Base-by-base conservation (phyloP, 1,140 invertebrate species). In the Pentalonia nigronervosa region DNA sequence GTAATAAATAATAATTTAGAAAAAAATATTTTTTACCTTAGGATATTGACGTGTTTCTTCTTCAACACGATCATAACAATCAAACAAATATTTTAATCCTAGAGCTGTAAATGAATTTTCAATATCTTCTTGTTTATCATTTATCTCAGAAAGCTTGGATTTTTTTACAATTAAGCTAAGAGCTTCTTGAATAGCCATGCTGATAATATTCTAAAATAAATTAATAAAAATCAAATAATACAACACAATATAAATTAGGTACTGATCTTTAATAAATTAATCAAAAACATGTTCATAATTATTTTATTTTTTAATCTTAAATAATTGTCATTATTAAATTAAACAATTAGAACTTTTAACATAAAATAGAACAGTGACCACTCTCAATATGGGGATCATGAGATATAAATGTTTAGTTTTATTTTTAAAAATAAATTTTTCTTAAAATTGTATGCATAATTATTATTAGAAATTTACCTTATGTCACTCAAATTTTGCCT, bases 11-110 rank as follows among this genome's bases (percentile, higher is more conserved):
- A 76, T 50, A 17, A 45, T 1, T 17, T 67, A 45, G 23, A 1
- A 86, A 84, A 36, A 86, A 56, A 93, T 50, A n/a, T 36, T 48
- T 87, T 94, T 94, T 94, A 97, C 96, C 96, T 98, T 98, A 47
- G 97, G 97, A 95, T 97, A 96, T 95, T 97, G 97, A 94, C 96
- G 96, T 95, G 97, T 97, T 94, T 97, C 97, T 4, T 96, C 94
- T 83, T 96, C 96, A 21, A 97, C 96, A 94, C 97, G 96, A 45
- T 96, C 96, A 95, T 97, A 97, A 93, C 96, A 97, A 94, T 56
- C 81, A 45, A 93, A 93, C 14, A 93, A 86, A 84, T 84, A 93
- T 84, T 45, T 56, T 7, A 93, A 93, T 36, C 48, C 81, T 41
- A 7, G 7, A 34, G 50, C 83, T 50, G 23, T 53, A 30, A n/a